Percentiles rank a stretch among this genome's conserved stretches.
Conservation (phyloP, 2,888 invertebrate genomes). For the Acrobasis suavella region DNA sequence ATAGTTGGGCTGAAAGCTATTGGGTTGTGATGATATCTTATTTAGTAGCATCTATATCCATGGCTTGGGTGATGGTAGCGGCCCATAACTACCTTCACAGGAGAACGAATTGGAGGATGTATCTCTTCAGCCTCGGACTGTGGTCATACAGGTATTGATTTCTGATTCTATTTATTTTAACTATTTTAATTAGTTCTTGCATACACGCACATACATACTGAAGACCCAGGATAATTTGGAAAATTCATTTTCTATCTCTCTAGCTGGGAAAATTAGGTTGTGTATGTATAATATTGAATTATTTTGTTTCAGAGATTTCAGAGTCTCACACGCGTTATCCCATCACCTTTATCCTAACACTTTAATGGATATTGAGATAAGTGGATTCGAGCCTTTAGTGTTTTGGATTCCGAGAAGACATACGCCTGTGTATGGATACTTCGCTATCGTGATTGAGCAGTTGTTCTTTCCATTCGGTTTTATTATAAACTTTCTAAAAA, state of each 20-base stretch:
- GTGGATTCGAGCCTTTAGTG: constrained; percentile 86
- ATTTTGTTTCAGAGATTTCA: constrained; percentile 84
- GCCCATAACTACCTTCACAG: constrained; percentile 92
- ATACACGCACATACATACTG: too few relatives aligned
- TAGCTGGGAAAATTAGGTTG: too few relatives aligned
- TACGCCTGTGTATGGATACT: constrained; percentile 65
- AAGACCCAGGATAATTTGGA: too few relatives aligned
- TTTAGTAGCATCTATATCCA: constrained; percentile 64
- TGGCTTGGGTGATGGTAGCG: constrained; percentile 83
- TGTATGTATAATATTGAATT: not conserved
- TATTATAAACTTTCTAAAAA: constrained; percentile 58
- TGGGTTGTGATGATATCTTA: constrained; percentile 51
- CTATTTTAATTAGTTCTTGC: too few relatives aligned
- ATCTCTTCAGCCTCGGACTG: constrained; percentile 86
- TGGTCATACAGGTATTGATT: constrained; percentile 83
- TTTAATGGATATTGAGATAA: constrained; percentile 87
- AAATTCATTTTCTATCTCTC: too few relatives aligned
- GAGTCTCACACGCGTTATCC: constrained; percentile 89
- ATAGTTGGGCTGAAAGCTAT: constrained; percentile 52
- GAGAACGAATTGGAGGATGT: constrained; percentile 90
- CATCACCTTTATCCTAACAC: constrained; percentile 92
- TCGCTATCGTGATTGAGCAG: constrained; percentile 74
- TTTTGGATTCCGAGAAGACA: constrained; percentile 85
- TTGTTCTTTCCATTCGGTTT: constrained; percentile 63
- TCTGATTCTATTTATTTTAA: not conserved